Evolutionary conservation across 1,140 invertebrate genomes (phyloP), one percentile per base, ranked within the genome.

Genomic region (Drosophila cardini): DNA sequence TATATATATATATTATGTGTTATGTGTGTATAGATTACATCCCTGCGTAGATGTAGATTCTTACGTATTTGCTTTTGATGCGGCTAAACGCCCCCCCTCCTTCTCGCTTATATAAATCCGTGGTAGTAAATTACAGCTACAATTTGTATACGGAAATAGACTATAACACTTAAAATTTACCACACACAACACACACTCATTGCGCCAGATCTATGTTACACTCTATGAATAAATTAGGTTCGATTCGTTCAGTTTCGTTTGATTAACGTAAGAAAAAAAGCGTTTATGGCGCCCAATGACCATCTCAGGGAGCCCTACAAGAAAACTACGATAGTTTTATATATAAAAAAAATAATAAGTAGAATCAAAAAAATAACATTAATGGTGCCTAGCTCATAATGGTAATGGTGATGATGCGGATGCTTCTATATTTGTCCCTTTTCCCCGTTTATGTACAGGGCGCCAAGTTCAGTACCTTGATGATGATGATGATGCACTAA

Each of bases 181-280:
- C 76, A 78, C 67, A 65, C 21, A 26, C 21, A 26, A 26, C 21
- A 26, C 21, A 26, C 21, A 26, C n/a, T n/a, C 57, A 57, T 70
- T 69, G 65, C 58, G 65, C 65, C 65, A 69, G 40, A 40, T 82
- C 32, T 86, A 83, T 83, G 36, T 79, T 87, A 86, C 83, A 86
- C 38, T 55, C 76, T 87, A 86, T 75, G 34, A 86, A 86, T 86
- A 86, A 86, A 83, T 86, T 83, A 86, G 53, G 72, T 87, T 82
- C 46, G 60, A 63, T 74, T 70, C 40, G 40, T 64, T 26, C 21
- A 26, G 21, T 26, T 82, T 78, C 52, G 82, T 80, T 80, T 72
- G 63, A 76, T 87, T 68, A 79, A 79, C 76, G 62, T 83, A 73
- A 26, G 21, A 26, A 86, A 78, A 78, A 72, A 86, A 89, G 79